Percentiles rank a stretch among this genome's conserved stretches.
Conservation (phyloP, 2,888 invertebrate genomes). For the Pollenia angustigena region DNA sequence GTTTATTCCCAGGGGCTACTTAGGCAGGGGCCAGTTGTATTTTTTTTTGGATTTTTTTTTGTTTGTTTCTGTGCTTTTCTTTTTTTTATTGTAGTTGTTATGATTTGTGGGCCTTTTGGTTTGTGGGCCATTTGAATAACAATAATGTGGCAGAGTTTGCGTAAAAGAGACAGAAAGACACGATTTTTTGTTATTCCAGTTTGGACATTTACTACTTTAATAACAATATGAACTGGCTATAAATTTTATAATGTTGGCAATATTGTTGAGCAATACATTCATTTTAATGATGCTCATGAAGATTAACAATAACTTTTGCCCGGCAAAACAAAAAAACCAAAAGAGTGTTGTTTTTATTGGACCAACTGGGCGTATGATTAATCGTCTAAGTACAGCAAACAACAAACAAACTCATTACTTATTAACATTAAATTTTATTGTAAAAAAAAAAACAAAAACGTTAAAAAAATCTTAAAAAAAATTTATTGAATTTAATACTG, state of each 20-base stretch:
- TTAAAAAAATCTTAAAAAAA: background rate
- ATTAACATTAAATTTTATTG: constrained; percentile 25
- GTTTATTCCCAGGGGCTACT: constrained; percentile 45
- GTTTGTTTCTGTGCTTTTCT: background rate
- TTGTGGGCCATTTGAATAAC: constrained; percentile 8
- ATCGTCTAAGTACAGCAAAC: constrained; percentile 28
- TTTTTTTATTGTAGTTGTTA: constrained; percentile 51
- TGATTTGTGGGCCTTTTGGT: constrained; percentile 58
- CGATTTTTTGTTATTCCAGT: background rate
- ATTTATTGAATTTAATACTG: background rate
- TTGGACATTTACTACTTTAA: constrained; percentile 56
- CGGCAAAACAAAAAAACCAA: background rate
- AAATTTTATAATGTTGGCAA: constrained; percentile 61
- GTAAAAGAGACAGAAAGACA: background rate
- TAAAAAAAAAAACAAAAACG: constrained; percentile 18
- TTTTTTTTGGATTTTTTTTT: too few species aligned
- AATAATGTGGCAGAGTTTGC: background rate
- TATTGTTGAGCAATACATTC: constrained; percentile 46
- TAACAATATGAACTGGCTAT: constrained; percentile 62
- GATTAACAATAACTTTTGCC: constrained; percentile 20
- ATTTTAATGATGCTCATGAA: constrained; percentile 56
- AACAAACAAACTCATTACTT: constrained; percentile 29
- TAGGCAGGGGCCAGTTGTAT: constrained; percentile 11
- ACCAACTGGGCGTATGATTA: constrained; percentile 60
- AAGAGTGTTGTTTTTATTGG: constrained; percentile 17